Evolutionary conservation across 2,797 vertebrate species (phyloP).

Genomic region (Mastacembelus armatus): DNA sequence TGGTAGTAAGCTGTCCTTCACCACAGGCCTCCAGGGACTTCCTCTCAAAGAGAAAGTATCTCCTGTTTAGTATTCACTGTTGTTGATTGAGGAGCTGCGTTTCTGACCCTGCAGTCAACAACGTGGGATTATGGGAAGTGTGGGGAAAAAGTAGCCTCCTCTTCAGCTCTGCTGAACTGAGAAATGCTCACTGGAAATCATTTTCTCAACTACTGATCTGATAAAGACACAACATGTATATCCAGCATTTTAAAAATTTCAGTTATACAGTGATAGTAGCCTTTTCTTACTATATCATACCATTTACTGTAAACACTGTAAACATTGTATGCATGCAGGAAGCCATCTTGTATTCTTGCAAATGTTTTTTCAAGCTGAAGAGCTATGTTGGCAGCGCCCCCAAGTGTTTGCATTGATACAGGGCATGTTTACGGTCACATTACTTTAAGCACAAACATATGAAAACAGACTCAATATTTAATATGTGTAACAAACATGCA

Average conservation of each 20-base stretch:
- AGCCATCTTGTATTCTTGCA: conserved; percentile 59
- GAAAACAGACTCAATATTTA: background rate
- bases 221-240: background rate
- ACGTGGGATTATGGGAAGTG: conserved; percentile 55
- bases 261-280: background rate
- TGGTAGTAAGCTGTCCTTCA: conserved; percentile 58
- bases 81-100: conserved; percentile 24
- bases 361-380: conserved; percentile 3
- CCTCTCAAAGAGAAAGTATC: conserved; percentile 54
- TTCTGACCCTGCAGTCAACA: conserved; percentile 48
- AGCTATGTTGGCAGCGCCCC: conserved; percentile 42
- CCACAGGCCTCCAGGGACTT: conserved; percentile 53
- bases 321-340: conserved; percentile 11
- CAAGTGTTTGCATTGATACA: conserved; percentile 48
- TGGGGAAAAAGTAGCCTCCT: background rate
- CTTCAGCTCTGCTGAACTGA: conserved; percentile 1
- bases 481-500: background rate
- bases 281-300: background rate
- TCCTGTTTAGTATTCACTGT: conserved; percentile 63
- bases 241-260: too few relatives aligned
- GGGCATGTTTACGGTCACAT: conserved; percentile 47
- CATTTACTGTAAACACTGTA: background rate
- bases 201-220: conserved; percentile 10
- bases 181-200: conserved; percentile 1
- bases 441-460: background rate